Evolutionary conservation across 2,888 invertebrate species (phyloP), one percentile per base, ranked within the genome.

Genomic region (Macropis europaea): DNA sequence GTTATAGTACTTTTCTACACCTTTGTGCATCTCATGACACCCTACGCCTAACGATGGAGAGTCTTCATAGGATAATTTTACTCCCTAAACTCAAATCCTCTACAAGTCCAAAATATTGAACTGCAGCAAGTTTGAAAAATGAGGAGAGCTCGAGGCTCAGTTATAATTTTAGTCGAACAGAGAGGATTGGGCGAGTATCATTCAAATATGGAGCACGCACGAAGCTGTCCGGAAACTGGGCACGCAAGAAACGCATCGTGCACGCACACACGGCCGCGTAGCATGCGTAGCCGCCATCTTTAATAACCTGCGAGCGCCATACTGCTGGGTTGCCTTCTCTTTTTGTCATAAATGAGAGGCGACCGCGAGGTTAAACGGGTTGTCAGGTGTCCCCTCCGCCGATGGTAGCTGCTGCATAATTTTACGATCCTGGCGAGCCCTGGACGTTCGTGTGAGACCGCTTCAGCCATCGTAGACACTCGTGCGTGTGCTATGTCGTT

Each of bases 301-400:
- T 88, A 87, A 88, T 88, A 87, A 88, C 82, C 84, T 61, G 73
- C 81, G 77, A 70, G 73, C 86, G 86, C 86, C 83, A 85, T 87
- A 84, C 80, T 83, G 83, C 79, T 70, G 82, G 79, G 75, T 78
- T 78, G 22, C 79, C 73, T 86, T 76, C 80, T 85, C 84, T 86
- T 84, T 86, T 87, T 87, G 83, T 86, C 84, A 86, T 84, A 86
- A 84, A 84, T 81, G 82, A 84, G 85, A 82, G 79, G 74, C 81
- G 77, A 76, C 75, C 79, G 78, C 79, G 84, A 86, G 84, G 84
- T 87, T 86, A 85, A 87, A 86, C 86, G 81, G 87, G 86, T 87
- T 88, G 86, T 87, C 86, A 84, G 79, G 81, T 84, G 84, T 84
- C 82, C 81, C 86, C 83, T 77, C 77, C 82, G 81, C 73, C 61